Percentiles rank a stretch among this genome's conserved stretches.
Conservation (phyloP, 2,888 invertebrate species). For the Meiosimyza platycephala region DNA sequence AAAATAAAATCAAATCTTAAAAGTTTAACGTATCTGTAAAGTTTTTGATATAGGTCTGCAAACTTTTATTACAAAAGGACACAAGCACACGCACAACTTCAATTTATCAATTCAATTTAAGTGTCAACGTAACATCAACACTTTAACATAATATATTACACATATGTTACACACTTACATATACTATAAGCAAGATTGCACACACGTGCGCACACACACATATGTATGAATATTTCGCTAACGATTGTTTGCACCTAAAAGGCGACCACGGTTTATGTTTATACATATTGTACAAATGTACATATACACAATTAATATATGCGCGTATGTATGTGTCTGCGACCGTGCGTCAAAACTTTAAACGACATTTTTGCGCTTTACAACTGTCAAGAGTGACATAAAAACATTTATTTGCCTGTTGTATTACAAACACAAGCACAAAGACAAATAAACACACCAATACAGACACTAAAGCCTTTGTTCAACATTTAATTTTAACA, state of each 20-base stretch:
- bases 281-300: not conserved
- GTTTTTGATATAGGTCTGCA: too few species aligned
- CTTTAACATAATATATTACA: too few species aligned
- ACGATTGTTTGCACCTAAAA: not conserved
- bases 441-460: not conserved
- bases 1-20: too few species aligned
- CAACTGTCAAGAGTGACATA: constrained; percentile 8
- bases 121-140: too few species aligned
- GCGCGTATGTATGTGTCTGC: not conserved
- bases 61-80: too few species aligned
- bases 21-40: too few species aligned
- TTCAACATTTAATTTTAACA: not conserved
- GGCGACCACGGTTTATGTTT: constrained; percentile 14
- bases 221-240: not conserved
- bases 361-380: constrained; percentile 1
- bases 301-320: not conserved
- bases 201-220: not conserved
- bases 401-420: constrained; percentile 25
- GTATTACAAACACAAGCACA: not conserved
- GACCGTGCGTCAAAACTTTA: not conserved
- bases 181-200: too few species aligned
- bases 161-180: too few species aligned
- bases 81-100: too few species aligned
- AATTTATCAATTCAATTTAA: too few species aligned
- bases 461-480: not conserved